These are phyloP conservation scores for Acrocephalus kingi DNA, from an alignment of 2,113 vertebrate species.

Conservation along the genomic window DNA sequence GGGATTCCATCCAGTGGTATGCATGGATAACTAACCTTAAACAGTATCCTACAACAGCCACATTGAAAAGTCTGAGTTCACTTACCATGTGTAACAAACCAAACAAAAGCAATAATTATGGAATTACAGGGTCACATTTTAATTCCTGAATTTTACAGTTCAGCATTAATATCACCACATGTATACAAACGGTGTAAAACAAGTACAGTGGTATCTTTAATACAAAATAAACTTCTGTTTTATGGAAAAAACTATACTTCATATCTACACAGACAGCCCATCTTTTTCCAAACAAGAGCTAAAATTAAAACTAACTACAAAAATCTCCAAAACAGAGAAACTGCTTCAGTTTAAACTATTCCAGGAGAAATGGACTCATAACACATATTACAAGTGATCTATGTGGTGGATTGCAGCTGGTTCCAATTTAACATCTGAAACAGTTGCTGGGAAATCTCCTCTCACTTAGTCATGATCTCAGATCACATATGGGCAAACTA, in stretches of 20 bases:
- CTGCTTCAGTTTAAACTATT: conserved; percentile 79
- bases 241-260: conserved; percentile 87
- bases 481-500: conserved; percentile 78
- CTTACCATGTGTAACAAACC: conserved; percentile 70
- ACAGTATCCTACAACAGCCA: conserved; percentile 28
- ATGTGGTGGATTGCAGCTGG: conserved; percentile 69
- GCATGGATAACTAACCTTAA: neutral
- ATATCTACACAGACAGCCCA: conserved; percentile 85
- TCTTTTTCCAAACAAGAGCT: conserved; percentile 82
- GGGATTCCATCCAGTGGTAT: neutral
- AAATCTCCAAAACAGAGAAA: conserved; percentile 80
- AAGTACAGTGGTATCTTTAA: conserved; percentile 92
- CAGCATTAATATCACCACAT: conserved; percentile 89
- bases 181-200: conserved; percentile 98
- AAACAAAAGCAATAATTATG: conserved; percentile 74
- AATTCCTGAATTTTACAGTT: conserved; percentile 94
- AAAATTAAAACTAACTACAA: conserved; percentile 83
- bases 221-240: conserved; percentile 93
- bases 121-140: conserved; percentile 97
- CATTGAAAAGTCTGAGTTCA: conserved; percentile 33
- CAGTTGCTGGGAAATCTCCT: conserved; percentile 48
- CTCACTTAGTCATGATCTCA: conserved; percentile 73
- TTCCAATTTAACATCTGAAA: conserved; percentile 47
- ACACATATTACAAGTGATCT: conserved; percentile 75
- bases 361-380: conserved; percentile 80